These are phyloP conservation scores for Eristalinus aeneus DNA, from an alignment of 2,888 invertebrate genomes.

Conservation along the genomic window DNA sequence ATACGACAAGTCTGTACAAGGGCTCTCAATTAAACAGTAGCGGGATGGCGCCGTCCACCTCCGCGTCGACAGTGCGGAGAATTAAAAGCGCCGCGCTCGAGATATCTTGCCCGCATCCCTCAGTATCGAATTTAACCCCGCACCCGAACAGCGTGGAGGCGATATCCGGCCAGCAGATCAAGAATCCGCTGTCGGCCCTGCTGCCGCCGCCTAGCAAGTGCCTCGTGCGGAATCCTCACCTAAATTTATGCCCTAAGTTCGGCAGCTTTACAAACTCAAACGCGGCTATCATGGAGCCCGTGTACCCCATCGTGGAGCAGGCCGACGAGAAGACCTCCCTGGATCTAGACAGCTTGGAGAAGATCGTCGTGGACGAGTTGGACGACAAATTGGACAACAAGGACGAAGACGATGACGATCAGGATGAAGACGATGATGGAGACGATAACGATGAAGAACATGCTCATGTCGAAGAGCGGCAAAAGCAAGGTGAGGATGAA, in stretches of 20 bases:
- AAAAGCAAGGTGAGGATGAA: slow-evolving; percentile 9
- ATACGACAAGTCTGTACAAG: slow-evolving; percentile 77
- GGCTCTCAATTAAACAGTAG: slow-evolving; percentile 64
- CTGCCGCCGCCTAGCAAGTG: slow-evolving; percentile 87
- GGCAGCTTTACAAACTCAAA: slow-evolving; percentile 75
- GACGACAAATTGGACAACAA: slow-evolving; percentile 48
- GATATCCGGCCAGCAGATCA: slow-evolving; percentile 85
- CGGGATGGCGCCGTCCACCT: slow-evolving; percentile 69
- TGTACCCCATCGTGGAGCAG: slow-evolving; percentile 92
- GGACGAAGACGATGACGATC: slow-evolving; percentile 81
- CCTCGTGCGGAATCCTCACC: slow-evolving; percentile 86
- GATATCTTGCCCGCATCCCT: slow-evolving; percentile 86
- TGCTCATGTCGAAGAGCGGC: neutral
- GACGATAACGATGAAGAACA: neutral
- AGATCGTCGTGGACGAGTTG: slow-evolving; percentile 48
- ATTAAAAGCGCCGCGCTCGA: slow-evolving; percentile 88
- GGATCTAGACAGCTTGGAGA: slow-evolving; percentile 75
- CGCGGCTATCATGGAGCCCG: slow-evolving; percentile 77
- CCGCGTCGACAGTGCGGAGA: slow-evolving; percentile 82
- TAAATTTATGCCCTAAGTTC: slow-evolving; percentile 85
- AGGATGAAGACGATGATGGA: slow-evolving; percentile 18
- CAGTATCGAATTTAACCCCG: slow-evolving; percentile 87
- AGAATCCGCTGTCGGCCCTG: slow-evolving; percentile 84
- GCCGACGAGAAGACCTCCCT: slow-evolving; percentile 85
- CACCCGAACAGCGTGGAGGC: slow-evolving; percentile 92